Evolutionary conservation across 1,140 invertebrate species (phyloP).

Genomic region (Trissolcus basalis): DNA sequence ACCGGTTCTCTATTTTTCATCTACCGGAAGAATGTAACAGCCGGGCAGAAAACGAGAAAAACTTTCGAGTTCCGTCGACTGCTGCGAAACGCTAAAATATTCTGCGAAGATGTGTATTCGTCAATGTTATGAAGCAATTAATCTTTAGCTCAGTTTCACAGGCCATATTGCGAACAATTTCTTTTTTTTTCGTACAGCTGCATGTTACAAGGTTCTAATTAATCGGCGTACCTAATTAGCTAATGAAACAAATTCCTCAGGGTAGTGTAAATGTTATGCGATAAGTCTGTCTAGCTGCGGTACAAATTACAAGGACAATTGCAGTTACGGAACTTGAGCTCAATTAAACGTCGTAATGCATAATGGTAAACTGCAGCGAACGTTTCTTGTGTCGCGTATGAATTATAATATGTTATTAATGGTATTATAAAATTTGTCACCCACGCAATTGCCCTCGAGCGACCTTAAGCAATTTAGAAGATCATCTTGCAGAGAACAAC

Average conservation of each 20-base stretch:
- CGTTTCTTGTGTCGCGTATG: conserved; percentile 25
- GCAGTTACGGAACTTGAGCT: conserved; percentile 28
- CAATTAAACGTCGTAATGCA: conserved; percentile 46
- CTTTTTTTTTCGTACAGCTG: not conserved
- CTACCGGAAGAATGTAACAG: conserved; percentile 20
- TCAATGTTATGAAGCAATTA: conserved; percentile 6
- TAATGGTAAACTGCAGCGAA: conserved; percentile 28
- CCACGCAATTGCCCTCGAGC: conserved; percentile 17
- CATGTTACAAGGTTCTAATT: not conserved
- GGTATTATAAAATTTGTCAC: conserved; percentile 45
- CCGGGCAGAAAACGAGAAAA: conserved; percentile 16
- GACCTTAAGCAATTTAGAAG: conserved; percentile 16
- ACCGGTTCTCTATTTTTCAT: conserved; percentile 21
- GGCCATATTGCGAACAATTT: not conserved
- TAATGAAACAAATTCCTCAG: conserved; percentile 25
- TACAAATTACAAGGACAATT: conserved; percentile 28
- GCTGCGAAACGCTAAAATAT: conserved; percentile 10
- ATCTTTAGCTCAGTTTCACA: conserved; percentile 1
- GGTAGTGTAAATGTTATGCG: conserved; percentile 10
- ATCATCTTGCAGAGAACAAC: conserved; percentile 23
- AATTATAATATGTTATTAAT: conserved; percentile 38
- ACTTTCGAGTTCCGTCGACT: conserved; percentile 14
- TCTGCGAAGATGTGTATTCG: conserved; percentile 14
- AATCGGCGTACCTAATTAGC: conserved; percentile 20
- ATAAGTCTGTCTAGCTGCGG: conserved; percentile 29